Percentiles rank a stretch among this genome's conserved stretches.
Evolutionary conservation across 2,113 vertebrate species (phyloP).

Genomic region (Apteryx mantelli): DNA sequence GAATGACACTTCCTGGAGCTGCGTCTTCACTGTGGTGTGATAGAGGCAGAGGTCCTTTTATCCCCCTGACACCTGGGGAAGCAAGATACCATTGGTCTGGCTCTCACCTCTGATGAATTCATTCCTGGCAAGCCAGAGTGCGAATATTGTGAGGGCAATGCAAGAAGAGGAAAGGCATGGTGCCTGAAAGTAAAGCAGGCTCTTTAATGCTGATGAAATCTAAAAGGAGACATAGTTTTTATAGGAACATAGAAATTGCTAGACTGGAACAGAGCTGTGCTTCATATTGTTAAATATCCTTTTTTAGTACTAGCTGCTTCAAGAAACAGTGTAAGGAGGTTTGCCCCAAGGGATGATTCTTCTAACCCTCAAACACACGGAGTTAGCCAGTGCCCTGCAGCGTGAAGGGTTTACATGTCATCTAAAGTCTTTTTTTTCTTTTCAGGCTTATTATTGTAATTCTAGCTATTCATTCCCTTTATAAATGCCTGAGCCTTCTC

Average conservation of each 20-base stretch:
- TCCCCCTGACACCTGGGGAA: background rate
- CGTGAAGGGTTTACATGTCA: background rate
- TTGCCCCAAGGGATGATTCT: background rate
- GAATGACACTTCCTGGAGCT: background rate
- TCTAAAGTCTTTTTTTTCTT: background rate
- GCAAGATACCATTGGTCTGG: background rate
- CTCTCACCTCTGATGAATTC: background rate
- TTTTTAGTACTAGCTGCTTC: background rate
- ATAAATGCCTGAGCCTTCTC: background rate
- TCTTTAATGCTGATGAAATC: background rate
- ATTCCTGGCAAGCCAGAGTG: background rate
- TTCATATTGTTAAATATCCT: background rate
- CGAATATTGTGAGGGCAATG: background rate
- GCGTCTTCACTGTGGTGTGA: background rate
- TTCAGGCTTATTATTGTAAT: background rate
- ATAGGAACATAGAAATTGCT: conserved; percentile 39
- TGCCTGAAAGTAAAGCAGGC: background rate
- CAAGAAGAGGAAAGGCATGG: background rate
- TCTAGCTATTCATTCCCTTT: background rate
- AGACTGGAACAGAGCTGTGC: conserved; percentile 43
- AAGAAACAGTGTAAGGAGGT: background rate
- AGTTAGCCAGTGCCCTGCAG: background rate
- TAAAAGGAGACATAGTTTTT: conserved; percentile 17
- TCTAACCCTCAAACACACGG: background rate
- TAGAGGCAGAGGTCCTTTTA: background rate